phyloP scores from a whole-genome alignment of 1,140 invertebrate species.

The Phortica variegata region DNA sequence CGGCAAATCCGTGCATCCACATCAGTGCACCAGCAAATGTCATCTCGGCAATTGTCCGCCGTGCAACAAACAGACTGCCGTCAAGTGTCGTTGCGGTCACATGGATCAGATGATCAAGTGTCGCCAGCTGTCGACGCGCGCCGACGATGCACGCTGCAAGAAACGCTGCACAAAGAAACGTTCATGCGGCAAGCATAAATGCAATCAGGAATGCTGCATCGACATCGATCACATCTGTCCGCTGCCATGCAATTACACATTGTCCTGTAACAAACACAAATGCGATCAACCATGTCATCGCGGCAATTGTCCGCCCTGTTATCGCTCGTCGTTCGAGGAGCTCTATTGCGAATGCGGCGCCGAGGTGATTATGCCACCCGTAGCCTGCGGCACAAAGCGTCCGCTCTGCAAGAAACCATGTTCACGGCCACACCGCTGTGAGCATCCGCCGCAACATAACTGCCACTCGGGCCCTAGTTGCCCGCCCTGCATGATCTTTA shows the following conservation, averaged over 20 bases:
- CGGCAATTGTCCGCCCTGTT: conserved; percentile 82
- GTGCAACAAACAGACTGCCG: conserved; percentile 74
- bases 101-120: conserved; percentile 82
- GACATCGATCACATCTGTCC: conserved; percentile 84
- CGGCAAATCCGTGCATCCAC: conserved; percentile 71
- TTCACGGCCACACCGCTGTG: conserved; percentile 73
- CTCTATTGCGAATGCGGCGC: conserved; percentile 88
- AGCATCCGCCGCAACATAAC: conserved; percentile 75
- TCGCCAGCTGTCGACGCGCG: conserved; percentile 67
- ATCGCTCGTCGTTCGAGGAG: conserved; percentile 86
- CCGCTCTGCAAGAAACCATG: conserved; percentile 80
- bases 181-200: conserved; percentile 86
- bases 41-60: conserved; percentile 78
- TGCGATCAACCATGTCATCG: conserved; percentile 88
- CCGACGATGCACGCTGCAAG: conserved; percentile 77
- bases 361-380: conserved; percentile 82
- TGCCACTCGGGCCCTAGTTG: conserved; percentile 66
- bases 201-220: conserved; percentile 83
- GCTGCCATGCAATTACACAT: conserved; percentile 74
- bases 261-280: conserved; percentile 83
- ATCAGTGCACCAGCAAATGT: conserved; percentile 71
- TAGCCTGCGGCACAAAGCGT: conserved; percentile 84
- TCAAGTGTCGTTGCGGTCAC: conserved; percentile 89
- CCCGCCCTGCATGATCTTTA: conserved; percentile 91
- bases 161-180: conserved; percentile 83